Percentiles rank a stretch among this genome's conserved stretches.
Conservation (phyloP, 2,113 vertebrate genomes). For the Corythoichthys intestinalis region DNA sequence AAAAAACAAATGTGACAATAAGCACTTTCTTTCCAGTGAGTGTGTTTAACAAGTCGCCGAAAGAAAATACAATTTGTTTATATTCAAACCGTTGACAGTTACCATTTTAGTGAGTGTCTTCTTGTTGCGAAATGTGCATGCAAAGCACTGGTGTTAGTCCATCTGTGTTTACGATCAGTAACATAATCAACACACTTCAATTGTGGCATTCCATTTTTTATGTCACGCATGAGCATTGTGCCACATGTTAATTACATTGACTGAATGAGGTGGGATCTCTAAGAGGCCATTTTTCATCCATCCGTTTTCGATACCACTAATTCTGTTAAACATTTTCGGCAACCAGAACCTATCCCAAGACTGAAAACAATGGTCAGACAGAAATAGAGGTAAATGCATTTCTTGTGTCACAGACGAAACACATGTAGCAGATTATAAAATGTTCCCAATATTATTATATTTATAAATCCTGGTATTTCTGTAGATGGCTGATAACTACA, state of each 20-base stretch:
- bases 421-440: too few species aligned
- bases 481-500: too few species aligned
- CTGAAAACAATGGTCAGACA: too few species aligned
- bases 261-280: too few species aligned
- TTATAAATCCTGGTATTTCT: too few species aligned
- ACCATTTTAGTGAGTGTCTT: constrained; percentile 6
- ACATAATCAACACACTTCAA: not conserved
- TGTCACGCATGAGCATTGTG: not conserved
- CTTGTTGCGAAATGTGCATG: constrained; percentile 7
- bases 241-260: not conserved
- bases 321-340: too few species aligned
- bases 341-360: too few species aligned
- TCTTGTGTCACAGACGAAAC: too few species aligned
- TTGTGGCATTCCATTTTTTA: not conserved
- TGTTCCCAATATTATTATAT: too few species aligned
- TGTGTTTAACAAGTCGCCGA: not conserved
- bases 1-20: not conserved
- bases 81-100: constrained; percentile 1
- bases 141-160: constrained; percentile 7
- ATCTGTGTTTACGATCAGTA: constrained; percentile 27
- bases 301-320: too few species aligned
- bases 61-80: not conserved
- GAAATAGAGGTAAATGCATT: not conserved
- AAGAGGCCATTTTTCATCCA: too few species aligned
- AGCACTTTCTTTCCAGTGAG: not conserved